A percentile compares a stretch with the other conserved stretches of the same genome.
Evolutionary conservation across 92 coral and sea anemone species (phyloP).

Genomic region (Umimayanthus chanpuru): DNA sequence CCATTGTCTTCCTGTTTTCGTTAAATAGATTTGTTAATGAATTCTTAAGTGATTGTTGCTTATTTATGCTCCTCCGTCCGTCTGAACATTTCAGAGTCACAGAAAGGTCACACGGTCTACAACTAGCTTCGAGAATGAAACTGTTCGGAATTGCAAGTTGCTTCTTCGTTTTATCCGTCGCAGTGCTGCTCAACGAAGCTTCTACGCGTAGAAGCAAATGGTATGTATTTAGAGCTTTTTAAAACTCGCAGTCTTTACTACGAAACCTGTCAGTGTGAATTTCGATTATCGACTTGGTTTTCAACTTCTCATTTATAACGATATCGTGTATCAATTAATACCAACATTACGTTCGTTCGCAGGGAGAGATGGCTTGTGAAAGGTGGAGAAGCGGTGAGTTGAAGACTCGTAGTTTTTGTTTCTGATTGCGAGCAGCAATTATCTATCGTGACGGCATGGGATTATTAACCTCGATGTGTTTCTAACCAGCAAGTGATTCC

Average conservation of each 20-base stretch:
- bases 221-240: background rate
- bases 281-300: background rate
- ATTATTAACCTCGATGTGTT: background rate
- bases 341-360: background rate
- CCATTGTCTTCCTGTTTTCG: slow-evolving; percentile 30
- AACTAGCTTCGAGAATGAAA: background rate
- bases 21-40: slow-evolving; percentile 40
- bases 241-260: background rate
- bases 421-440: background rate
- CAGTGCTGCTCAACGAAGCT: background rate
- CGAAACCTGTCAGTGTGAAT: background rate
- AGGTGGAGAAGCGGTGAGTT: slow-evolving; percentile 37
- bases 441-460: slow-evolving; percentile 3
- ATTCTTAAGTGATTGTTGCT: slow-evolving; percentile 45
- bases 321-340: background rate
- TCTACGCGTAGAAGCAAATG: background rate
- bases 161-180: background rate
- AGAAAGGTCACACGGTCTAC: background rate
- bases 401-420: background rate
- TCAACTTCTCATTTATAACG: background rate
- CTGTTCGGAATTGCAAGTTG: background rate
- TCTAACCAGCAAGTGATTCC: background rate
- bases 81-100: slow-evolving; percentile 28
- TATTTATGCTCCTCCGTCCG: slow-evolving; percentile 27
- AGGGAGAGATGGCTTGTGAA: slow-evolving; percentile 34